Percentiles rank a stretch among this genome's conserved stretches.
These are phyloP conservation scores for Sakesphorus luctuosus DNA, from an alignment of 2,113 vertebrate species.

Conservation along the genomic window DNA sequence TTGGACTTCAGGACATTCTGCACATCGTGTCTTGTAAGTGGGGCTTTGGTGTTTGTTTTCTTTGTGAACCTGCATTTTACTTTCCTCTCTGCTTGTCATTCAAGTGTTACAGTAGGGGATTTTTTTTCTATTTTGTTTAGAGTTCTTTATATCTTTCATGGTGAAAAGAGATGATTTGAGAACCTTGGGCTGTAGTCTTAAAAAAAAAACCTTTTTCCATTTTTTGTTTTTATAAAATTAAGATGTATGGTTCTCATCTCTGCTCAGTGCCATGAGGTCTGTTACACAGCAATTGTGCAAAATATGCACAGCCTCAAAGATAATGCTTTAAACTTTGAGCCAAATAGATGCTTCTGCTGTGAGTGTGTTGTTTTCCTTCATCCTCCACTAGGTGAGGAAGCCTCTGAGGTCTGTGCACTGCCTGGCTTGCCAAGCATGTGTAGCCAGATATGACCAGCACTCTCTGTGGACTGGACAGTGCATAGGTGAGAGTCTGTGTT, in stretches of 20 bases:
- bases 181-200: not conserved
- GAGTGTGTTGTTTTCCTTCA: not conserved
- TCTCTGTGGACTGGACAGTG: constrained; percentile 90
- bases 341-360: not conserved
- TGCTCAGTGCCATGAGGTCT: not conserved
- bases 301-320: not conserved
- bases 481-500: constrained; percentile 77
- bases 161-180: not conserved
- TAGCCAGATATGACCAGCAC: constrained; percentile 93
- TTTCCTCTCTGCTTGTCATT: not conserved
- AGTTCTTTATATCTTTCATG: not conserved
- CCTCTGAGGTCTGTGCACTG: constrained; percentile 89
- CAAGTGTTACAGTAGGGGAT: not conserved
- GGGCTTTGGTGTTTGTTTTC: not conserved
- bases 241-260: not conserved
- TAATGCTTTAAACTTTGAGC: not conserved
- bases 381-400: constrained; percentile 83
- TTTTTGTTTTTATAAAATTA: not conserved
- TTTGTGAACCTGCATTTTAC: not conserved
- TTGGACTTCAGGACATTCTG: constrained; percentile 93
- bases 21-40: constrained; percentile 91
- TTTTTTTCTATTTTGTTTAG: not conserved
- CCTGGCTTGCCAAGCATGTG: constrained; percentile 84
- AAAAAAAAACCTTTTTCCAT: not conserved
- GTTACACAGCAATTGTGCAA: not conserved